Evolutionary conservation across 2,113 vertebrate genomes (phyloP).

Genomic region (Oreochromis aureus): DNA sequence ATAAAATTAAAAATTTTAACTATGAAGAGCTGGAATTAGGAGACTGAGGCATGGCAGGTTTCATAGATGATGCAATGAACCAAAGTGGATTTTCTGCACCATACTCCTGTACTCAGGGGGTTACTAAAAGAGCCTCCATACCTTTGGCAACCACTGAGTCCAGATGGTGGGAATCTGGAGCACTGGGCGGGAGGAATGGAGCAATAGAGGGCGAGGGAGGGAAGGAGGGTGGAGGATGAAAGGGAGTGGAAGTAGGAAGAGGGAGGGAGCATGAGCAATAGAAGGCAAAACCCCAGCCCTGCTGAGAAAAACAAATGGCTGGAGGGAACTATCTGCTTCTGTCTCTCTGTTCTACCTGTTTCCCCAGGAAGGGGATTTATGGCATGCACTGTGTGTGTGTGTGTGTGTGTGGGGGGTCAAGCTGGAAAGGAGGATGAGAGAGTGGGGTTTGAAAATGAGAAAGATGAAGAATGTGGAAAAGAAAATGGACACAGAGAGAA

Average conservation of each 20-base stretch:
- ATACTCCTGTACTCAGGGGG: conserved; percentile 39
- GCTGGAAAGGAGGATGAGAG: not conserved
- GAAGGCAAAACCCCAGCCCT: conserved; percentile 15
- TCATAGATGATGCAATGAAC: conserved; percentile 51
- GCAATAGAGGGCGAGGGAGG: conserved; percentile 6
- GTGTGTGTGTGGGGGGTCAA: accelerated
- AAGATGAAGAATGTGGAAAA: not conserved
- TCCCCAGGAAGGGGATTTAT: conserved; percentile 33
- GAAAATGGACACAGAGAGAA: not conserved
- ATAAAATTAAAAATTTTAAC: conserved; percentile 1
- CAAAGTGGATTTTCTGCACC: conserved; percentile 63
- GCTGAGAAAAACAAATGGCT: conserved; percentile 56
- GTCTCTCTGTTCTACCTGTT: conserved; percentile 16
- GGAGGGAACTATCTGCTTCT: conserved; percentile 20
- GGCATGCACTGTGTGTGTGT: not conserved
- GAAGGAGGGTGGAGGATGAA: conserved; percentile 35
- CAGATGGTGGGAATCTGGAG: conserved; percentile 72
- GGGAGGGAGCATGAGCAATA: conserved; percentile 21
- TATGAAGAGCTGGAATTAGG: conserved; percentile 8
- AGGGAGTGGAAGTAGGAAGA: conserved; percentile 1
- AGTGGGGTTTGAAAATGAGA: not conserved
- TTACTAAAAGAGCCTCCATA: conserved; percentile 57
- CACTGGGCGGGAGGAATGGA: conserved; percentile 38
- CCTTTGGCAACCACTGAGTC: conserved; percentile 65
- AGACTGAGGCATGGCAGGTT: conserved; percentile 31